Conservation (phyloP, 1,140 invertebrate genomes). For the Acromyrmex charruanus region DNA sequence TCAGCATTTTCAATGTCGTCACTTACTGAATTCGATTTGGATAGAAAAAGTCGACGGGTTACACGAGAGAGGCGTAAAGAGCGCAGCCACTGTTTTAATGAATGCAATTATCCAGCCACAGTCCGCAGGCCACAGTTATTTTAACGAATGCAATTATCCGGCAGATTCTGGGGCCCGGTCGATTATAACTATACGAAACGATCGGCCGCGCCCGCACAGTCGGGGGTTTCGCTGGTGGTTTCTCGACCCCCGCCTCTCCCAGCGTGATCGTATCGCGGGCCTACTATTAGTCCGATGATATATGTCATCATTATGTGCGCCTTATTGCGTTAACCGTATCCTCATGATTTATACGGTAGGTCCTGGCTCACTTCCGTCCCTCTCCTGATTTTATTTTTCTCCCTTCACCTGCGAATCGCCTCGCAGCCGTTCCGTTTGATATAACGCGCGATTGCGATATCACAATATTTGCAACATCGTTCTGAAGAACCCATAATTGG, state of each 20-base stretch:
- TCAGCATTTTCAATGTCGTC: background rate
- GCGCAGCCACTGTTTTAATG: slow-evolving; percentile 73
- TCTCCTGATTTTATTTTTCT: slow-evolving; percentile 26
- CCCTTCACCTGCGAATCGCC: slow-evolving; percentile 36
- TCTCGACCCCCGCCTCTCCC: slow-evolving; percentile 61
- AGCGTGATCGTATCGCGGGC: slow-evolving; percentile 69
- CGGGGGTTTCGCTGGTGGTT: slow-evolving; percentile 64
- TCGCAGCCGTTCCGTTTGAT: slow-evolving; percentile 49
- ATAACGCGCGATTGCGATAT: slow-evolving; percentile 51
- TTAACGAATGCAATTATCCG: slow-evolving; percentile 79
- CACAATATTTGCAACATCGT: slow-evolving; percentile 63
- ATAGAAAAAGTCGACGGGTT: slow-evolving; percentile 19
- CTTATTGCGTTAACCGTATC: slow-evolving; percentile 73
- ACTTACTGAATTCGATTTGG: background rate
- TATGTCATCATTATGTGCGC: slow-evolving; percentile 73
- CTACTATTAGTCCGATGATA: slow-evolving; percentile 73
- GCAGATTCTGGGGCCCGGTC: slow-evolving; percentile 30
- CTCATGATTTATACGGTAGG: slow-evolving; percentile 68
- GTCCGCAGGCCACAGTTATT: slow-evolving; percentile 66
- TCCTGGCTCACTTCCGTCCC: slow-evolving; percentile 63
- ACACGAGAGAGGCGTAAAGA: background rate
- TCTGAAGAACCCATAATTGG: slow-evolving; percentile 17
- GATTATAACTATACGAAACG: slow-evolving; percentile 73
- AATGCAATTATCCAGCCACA: slow-evolving; percentile 74
- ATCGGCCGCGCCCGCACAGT: slow-evolving; percentile 56